phyloP scores from a whole-genome alignment of 2,888 invertebrate species.

The Melanophora roralis region DNA sequence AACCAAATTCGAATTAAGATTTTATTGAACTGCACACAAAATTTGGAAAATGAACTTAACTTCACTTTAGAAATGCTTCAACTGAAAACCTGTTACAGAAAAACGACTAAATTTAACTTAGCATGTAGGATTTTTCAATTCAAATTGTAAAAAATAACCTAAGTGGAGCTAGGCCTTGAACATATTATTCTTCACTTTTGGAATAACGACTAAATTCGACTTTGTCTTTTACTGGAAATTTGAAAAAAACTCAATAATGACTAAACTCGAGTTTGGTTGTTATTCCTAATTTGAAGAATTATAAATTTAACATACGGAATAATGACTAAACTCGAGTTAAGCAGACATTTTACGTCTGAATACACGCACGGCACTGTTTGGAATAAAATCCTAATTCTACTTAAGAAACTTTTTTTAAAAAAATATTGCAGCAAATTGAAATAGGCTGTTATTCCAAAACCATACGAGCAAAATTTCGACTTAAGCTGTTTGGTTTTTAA shows the following conservation, averaged over 20 bases:
- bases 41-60: not conserved
- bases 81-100: not conserved
- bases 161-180: not conserved
- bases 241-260: not conserved
- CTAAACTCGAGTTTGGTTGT: constrained; percentile 4
- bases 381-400: not conserved
- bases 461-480: constrained; percentile 2
- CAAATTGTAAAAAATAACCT: not conserved
- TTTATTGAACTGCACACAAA: not conserved
- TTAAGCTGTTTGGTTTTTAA: constrained; percentile 5
- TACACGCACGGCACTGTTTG: not conserved
- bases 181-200: constrained; percentile 9
- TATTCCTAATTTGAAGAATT: constrained; percentile 2
- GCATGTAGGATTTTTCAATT: not conserved
- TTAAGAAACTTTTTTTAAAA: constrained; percentile 2
- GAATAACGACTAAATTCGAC: not conserved
- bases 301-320: not conserved
- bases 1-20: not conserved
- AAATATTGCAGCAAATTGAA: constrained; percentile 6
- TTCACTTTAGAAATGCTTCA: not conserved
- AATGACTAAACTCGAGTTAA: constrained; percentile 1
- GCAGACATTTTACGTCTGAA: constrained; percentile 17
- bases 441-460: not conserved
- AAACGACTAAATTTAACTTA: not conserved
- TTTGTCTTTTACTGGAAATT: not conserved